Evolutionary conservation across 1,140 invertebrate species (phyloP).

Genomic region (Cyphomyrmex costatus): DNA sequence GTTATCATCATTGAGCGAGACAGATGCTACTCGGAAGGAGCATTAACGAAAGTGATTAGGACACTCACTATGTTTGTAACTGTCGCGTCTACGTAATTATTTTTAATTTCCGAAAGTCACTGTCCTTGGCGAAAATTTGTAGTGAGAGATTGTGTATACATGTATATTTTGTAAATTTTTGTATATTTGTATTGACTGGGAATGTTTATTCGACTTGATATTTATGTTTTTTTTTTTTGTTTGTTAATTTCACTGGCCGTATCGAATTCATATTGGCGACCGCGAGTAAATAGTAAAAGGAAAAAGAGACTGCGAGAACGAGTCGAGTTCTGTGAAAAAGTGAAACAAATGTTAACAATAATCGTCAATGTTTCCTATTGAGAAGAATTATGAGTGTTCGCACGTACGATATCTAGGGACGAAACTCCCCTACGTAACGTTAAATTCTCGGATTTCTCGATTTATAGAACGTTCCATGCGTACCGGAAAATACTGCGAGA

Average conservation of each 20-base stretch:
- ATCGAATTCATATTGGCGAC: too few species aligned
- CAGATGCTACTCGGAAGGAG: conserved; percentile 9
- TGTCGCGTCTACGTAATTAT: conserved; percentile 29
- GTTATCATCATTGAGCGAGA: conserved; percentile 25
- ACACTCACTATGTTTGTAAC: not conserved
- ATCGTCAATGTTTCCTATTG: not conserved
- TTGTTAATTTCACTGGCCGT: too few species aligned
- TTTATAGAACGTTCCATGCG: conserved; percentile 8
- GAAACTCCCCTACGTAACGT: not conserved
- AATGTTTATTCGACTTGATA: too few species aligned
- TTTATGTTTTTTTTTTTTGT: too few species aligned
- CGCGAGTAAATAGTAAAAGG: too few species aligned
- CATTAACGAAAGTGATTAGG: conserved; percentile 13
- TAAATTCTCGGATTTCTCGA: conserved; percentile 34
- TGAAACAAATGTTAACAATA: conserved; percentile 11
- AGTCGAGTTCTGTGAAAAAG: too few species aligned
- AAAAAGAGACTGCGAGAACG: not conserved
- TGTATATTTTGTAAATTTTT: too few species aligned
- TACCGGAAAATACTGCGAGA: conserved; percentile 25
- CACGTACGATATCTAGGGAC: not conserved
- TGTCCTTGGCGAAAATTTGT: too few species aligned
- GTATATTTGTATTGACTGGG: too few species aligned
- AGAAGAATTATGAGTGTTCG: not conserved
- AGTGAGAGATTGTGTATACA: too few species aligned
- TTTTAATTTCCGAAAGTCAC: not conserved